Evolutionary conservation across 2,113 vertebrate genomes (phyloP), one percentile per base, ranked within the genome.

Genomic region (Aptenodytes forsteri): DNA sequence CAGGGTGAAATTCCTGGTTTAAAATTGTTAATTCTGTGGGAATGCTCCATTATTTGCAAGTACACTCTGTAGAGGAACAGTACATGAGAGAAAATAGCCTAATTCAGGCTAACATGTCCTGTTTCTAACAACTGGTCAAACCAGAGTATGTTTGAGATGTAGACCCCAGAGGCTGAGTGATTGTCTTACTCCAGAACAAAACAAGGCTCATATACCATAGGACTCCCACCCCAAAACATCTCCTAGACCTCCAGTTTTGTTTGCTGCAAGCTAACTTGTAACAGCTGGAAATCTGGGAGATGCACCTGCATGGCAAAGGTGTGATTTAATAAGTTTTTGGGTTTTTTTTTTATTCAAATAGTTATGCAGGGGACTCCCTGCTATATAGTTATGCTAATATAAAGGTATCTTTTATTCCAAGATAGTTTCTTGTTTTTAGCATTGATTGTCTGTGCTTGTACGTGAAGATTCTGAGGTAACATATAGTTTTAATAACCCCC

Each of bases 401-500:
- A 76, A 91, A 85, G 29, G 25, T 94, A 54, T 36, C 66, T 73
- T 73, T 13, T 49, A 54, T 42, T 94, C 42, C 25, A 72, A n/a
- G 50, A 44, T 65, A 47, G 9, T 79, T 94, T 61, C 47, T 69
- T 79, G 18, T 83, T 90, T 83, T 87, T 78, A 44, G 13, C 6
- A 1, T 46, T 81, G 76, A 16, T 64, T 87, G 38, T 69, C 65
- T 87, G 12, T 69, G 58, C 58, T 77, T 79, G 47, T 76, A 59
- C 0, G 0, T 85, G 75, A 72, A 72, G 58, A 67, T 82, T 89
- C 58, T 46, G 42, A 87, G 49, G 38, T 95, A 94, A 97, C 25
- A 17, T 84, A 95, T 34, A 72, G 91, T 76, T 97, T 94, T 96
- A 97, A 96, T 96, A 93, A 97, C 77, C n/a, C 11, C 17, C 58